Conservation (phyloP, 2,888 invertebrate species). For the Cephus rjabovi region DNA sequence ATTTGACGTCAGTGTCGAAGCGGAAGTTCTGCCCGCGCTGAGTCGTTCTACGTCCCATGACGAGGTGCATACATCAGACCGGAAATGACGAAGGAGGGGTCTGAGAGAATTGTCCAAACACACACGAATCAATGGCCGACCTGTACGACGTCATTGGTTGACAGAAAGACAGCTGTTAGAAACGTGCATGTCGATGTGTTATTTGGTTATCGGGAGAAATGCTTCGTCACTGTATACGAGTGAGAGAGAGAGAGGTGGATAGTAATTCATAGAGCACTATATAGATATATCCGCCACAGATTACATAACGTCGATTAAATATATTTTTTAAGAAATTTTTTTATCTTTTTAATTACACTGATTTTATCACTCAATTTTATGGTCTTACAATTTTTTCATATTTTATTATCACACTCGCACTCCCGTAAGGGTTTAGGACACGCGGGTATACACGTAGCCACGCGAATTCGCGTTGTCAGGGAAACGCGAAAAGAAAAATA, state of each 20-base stretch:
- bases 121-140: neutral
- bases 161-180: neutral
- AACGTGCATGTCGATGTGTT: neutral
- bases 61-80: neutral
- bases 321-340: neutral
- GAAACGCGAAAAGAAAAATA: neutral
- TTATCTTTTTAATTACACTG: neutral
- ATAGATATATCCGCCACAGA: neutral
- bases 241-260: too few relatives aligned
- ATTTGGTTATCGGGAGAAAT: neutral
- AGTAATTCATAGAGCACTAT: neutral
- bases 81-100: neutral
- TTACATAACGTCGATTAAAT: neutral
- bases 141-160: neutral
- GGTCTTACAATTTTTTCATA: neutral
- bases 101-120: neutral
- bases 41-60: constrained; percentile 16
- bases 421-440: neutral
- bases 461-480: neutral
- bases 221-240: neutral
- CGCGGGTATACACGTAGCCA: too few relatives aligned
- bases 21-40: constrained; percentile 35
- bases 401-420: neutral
- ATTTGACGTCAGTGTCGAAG: constrained; percentile 44
- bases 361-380: neutral